Base-by-base conservation (phyloP, 2,888 invertebrate genomes). In the Mesodorylaimus sp. region DNA sequence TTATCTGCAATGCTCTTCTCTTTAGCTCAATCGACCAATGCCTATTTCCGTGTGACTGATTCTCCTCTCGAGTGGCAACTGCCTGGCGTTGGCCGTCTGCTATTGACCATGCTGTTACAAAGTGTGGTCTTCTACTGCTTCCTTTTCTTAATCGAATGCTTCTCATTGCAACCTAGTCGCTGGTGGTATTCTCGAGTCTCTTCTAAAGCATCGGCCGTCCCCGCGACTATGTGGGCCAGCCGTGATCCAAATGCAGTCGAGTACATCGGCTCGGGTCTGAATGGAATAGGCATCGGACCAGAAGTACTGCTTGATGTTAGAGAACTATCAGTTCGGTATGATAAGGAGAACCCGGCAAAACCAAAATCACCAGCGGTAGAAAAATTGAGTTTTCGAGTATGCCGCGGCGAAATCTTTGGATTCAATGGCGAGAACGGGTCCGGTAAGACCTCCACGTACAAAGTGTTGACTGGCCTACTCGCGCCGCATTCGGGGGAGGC, bases 321-420 rank as follows among this genome's bases (percentile, higher is more conserved):
- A n/a, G n/a, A n/a, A n/a, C n/a, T n/a, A n/a, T n/a, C n/a, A n/a
- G n/a, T n/a, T n/a, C n/a, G n/a, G n/a, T n/a, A n/a, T n/a, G n/a
- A n/a, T n/a, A n/a, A n/a, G n/a, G n/a, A n/a, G n/a, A n/a, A n/a
- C n/a, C n/a, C n/a, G n/a, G n/a, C n/a, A n/a, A n/a, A n/a, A n/a
- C n/a, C n/a, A n/a, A n/a, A n/a, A n/a, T n/a, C n/a, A 32, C 16
- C 70, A 39, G 80, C 80, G 0, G 80, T 82, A 1, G 71, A 74
- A 41, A 76, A 27, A 19, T 7, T 50, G 10, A 21, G n/a, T 2
- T 52, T 52, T 29, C 16, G 16, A 21, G 48, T 52, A n/a, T 2
- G 13, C 13, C 1, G 25, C 2, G 50, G 42, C 26, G 69, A 70
- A 56, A 70, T 70, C 54, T 71, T 71, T 60, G 71, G 71, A 16